Evolutionary conservation across 2,888 invertebrate species (phyloP), one percentile per base, ranked within the genome.

Genomic region (Drosophila fulvimacula): DNA sequence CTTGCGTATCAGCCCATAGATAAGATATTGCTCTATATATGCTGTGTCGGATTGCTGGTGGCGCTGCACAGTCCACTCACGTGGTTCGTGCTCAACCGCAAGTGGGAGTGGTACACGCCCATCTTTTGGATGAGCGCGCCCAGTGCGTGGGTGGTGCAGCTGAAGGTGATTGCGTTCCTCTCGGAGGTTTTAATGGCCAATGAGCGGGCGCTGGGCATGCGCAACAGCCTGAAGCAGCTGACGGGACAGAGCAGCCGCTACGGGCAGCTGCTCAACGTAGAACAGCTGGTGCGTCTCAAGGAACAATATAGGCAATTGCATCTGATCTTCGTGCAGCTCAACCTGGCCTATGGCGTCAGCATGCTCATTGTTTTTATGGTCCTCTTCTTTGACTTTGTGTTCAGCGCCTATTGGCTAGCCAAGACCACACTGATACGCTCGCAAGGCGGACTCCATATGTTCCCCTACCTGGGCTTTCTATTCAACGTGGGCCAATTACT

Each of bases 361-460:
- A 41, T 92, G 32, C 64, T 93, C 13, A 80, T 71, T 19, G 88
- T 90, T 7, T 85, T 79, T 5, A 90, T 89, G 1, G 77, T 86
- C 6, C 82, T 88, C 39, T 92, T 92, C 62, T 66, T 91, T 0
- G 85, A 90, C 48, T 83, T 92, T 19, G 82, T 92, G 1, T 85
- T 82, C 32, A 90, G 91, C 56, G 77, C 82, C 0, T 93, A 91
- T 73, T 91, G 91, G 90, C n/a, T 90, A 0, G 55, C 79, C 3
- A 63, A 75, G 13, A 62, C 69, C 5, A 10, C 82, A 4, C 30
- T 89, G 10, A 60, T 27, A 0, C 44, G 49, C 1, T 13, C 34
- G 0, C 19, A 11, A 0, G 38, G 71, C 1, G 10, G 48, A 15
- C 5, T 56, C 82, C 1, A 48, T 75, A 10, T 32, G 11, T 53